These are phyloP conservation scores for Phocoena sinus DNA, from an alignment of 2,113 vertebrate species.

Conservation along the genomic window DNA sequence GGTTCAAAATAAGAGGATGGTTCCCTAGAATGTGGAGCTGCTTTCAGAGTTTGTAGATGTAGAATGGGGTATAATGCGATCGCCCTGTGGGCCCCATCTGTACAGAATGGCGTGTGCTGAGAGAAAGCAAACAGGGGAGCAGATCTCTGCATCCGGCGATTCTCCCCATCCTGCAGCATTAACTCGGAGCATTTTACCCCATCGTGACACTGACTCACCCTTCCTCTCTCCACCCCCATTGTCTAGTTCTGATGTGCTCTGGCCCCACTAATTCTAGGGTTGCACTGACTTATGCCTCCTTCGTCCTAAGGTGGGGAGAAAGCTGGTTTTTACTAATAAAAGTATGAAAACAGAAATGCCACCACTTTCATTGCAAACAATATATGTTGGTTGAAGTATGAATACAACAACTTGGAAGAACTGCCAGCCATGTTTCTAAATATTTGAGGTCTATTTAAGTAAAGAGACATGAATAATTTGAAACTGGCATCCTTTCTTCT, in stretches of 20 bases:
- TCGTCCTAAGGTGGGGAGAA: background rate
- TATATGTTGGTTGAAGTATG: constrained; percentile 7
- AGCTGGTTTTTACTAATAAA: background rate
- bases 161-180: background rate
- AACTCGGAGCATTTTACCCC: background rate
- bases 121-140: background rate
- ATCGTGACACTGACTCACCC: constrained; percentile 33
- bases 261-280: background rate
- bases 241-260: background rate
- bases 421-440: constrained; percentile 25
- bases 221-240: background rate
- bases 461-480: constrained; percentile 55
- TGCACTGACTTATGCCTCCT: background rate
- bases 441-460: constrained; percentile 59
- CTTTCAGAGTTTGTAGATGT: background rate
- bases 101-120: background rate
- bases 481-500: background rate
- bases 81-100: background rate
- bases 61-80: background rate
- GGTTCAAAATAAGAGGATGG: background rate
- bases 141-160: no score
- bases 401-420: background rate
- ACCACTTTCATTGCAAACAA: background rate
- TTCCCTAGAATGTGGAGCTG: accelerated
- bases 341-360: background rate